phyloP scores from a whole-genome alignment of 2,888 invertebrate species.

The Ametastegia equiseti region DNA sequence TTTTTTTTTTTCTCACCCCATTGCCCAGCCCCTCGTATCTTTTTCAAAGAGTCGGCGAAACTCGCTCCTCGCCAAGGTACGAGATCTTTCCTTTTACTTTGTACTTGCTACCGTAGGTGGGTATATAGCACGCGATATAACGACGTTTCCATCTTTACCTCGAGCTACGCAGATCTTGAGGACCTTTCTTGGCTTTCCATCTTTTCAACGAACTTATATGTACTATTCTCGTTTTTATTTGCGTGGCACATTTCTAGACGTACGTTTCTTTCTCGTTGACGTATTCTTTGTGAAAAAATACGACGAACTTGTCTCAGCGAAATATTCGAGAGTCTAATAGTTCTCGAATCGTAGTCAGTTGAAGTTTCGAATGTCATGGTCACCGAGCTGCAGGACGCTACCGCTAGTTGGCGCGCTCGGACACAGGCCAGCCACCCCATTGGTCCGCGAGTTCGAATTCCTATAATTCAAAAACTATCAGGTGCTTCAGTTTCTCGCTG shows the following conservation, averaged over 20 bases:
- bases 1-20: background rate
- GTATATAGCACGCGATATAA: constrained; percentile 11
- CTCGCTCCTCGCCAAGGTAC: background rate
- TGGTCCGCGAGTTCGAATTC: background rate
- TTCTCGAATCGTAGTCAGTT: background rate
- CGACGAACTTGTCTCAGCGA: background rate
- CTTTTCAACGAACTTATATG: background rate
- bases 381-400: background rate
- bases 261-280: background rate
- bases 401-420: background rate
- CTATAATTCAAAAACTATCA: background rate
- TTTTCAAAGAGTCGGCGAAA: constrained; percentile 1
- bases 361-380: background rate
- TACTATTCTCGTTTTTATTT: background rate
- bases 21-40: background rate
- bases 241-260: background rate
- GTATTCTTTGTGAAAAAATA: background rate
- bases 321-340: constrained; percentile 6
- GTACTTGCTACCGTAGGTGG: background rate
- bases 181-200: background rate
- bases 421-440: background rate
- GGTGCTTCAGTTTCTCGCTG: background rate
- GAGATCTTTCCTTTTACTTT: constrained; percentile 30
- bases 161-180: background rate
- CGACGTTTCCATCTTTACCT: constrained; percentile 14